These are phyloP conservation scores for Pipistrellus kuhlii DNA, from an alignment of 2,797 vertebrate species.

Conservation along the genomic window DNA sequence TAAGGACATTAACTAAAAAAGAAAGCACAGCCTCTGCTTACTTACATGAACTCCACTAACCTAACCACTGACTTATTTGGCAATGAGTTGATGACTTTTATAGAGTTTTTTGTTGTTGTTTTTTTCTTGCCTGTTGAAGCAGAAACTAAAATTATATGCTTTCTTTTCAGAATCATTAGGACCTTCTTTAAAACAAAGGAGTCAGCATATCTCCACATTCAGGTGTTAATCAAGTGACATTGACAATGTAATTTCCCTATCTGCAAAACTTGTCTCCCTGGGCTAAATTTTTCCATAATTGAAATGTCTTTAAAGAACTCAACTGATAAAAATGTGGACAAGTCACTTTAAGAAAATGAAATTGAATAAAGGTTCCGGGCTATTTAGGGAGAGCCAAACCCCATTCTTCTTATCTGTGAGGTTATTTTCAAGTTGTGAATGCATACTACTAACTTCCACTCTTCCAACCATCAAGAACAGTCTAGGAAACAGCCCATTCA, in stretches of 20 bases:
- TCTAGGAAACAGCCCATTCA: background rate
- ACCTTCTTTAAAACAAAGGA: constrained; percentile 82
- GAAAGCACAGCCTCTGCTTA: constrained; percentile 65
- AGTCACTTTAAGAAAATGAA: constrained; percentile 67
- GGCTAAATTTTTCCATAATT: constrained; percentile 81
- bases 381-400: background rate
- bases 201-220: constrained; percentile 75
- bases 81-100: constrained; percentile 77
- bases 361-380: constrained; percentile 40
- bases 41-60: constrained; percentile 67
- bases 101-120: constrained; percentile 73
- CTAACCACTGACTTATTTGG: constrained; percentile 65
- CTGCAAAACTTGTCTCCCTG: constrained; percentile 77
- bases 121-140: constrained; percentile 74
- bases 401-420: background rate
- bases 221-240: constrained; percentile 82
- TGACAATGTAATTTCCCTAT: constrained; percentile 82
- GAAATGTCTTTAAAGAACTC: constrained; percentile 77
- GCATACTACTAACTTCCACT: background rate
- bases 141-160: constrained; percentile 83
- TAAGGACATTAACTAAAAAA: constrained; percentile 54
- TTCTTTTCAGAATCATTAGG: constrained; percentile 82
- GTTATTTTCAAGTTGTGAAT: constrained; percentile 20
- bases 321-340: constrained; percentile 75
- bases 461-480: background rate